A percentile compares a stretch with the other conserved stretches of the same genome.
Evolutionary conservation across 92 coral and sea anemone species (phyloP).

Genomic region (Porites divaricata): DNA sequence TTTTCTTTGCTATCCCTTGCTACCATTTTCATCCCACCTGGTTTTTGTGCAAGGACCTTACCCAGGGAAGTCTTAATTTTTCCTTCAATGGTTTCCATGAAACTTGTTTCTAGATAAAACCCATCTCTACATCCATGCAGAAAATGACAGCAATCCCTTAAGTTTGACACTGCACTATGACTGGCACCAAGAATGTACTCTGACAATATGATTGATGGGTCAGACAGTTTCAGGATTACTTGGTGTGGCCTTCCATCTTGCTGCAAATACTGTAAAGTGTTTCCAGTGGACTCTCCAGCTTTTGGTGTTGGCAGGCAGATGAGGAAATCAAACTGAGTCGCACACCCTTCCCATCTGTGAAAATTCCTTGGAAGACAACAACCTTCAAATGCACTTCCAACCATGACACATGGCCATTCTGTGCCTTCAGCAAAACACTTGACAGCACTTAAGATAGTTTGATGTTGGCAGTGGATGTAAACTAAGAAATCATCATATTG

Average conservation of each 20-base stretch:
- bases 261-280: conserved; percentile 11
- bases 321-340: conserved; percentile 30
- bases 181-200: neutral
- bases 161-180: neutral
- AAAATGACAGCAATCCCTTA: neutral
- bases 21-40: conserved; percentile 42
- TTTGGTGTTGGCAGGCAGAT: conserved; percentile 2
- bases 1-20: neutral
- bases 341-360: neutral
- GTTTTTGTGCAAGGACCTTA: conserved; percentile 19
- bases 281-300: conserved; percentile 17
- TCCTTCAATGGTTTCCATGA: conserved; percentile 30
- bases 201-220: conserved; percentile 6
- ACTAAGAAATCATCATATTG: conserved; percentile 27
- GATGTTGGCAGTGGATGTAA: conserved; percentile 27
- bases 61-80: conserved; percentile 4
- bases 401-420: conserved; percentile 23
- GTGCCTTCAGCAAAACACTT: conserved; percentile 11
- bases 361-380: conserved; percentile 29
- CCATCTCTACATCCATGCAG: neutral
- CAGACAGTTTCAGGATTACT: conserved; percentile 3
- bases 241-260: neutral
- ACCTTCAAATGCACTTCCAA: conserved; percentile 48
- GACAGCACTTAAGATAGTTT: conserved; percentile 26
- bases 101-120: conserved; percentile 1